These are phyloP conservation scores for Tiaroga cobitis DNA, from an alignment of 2,797 vertebrate species.

Conservation along the genomic window DNA sequence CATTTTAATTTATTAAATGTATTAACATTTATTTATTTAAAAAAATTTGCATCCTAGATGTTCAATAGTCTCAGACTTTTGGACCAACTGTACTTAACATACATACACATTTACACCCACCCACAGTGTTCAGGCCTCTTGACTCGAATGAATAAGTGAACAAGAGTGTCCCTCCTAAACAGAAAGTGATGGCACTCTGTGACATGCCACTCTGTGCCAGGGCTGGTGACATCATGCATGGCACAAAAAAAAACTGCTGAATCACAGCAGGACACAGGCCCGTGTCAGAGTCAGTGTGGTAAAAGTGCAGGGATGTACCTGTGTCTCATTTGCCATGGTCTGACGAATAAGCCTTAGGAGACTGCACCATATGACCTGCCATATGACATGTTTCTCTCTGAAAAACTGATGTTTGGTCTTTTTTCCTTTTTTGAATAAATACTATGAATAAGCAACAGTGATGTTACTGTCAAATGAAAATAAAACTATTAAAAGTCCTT, in stretches of 20 bases:
- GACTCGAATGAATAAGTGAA: neutral
- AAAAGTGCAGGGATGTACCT: slow-evolving; percentile 59
- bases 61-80: slow-evolving; percentile 2
- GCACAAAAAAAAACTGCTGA: slow-evolving; percentile 71
- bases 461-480: neutral
- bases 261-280: slow-evolving; percentile 70
- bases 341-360: slow-evolving; percentile 30
- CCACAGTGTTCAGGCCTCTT: slow-evolving; percentile 1
- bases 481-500: neutral
- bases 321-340: slow-evolving; percentile 56
- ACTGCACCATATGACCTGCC: slow-evolving; percentile 26
- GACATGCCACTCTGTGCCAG: slow-evolving; percentile 54
- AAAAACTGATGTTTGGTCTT: neutral
- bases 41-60: neutral
- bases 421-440: neutral
- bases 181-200: slow-evolving; percentile 26
- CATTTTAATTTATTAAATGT: neutral
- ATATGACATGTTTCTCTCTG: slow-evolving; percentile 18
- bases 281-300: neutral
- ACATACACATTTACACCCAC: neutral
- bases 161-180: slow-evolving; percentile 8
- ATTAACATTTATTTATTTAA: neutral
- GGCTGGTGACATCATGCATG: slow-evolving; percentile 58
- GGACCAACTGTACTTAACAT: neutral
- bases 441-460: neutral